Percentiles rank a stretch among this genome's conserved stretches.
Conservation (phyloP, 35 echinoderm and acorn worm genomes). For the Ophioderma brevispina region DNA sequence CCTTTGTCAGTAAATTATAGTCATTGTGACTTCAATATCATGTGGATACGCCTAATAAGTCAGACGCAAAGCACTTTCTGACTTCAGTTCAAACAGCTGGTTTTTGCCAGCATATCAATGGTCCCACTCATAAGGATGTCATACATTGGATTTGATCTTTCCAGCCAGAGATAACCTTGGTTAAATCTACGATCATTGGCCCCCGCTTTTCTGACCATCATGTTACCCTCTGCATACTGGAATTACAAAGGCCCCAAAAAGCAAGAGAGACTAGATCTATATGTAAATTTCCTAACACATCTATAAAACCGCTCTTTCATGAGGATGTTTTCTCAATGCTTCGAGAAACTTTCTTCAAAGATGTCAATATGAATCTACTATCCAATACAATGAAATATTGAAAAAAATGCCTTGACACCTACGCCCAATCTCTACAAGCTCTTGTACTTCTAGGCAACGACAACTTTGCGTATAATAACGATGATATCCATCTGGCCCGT, state of each 20-base stretch:
- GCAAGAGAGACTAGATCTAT: neutral
- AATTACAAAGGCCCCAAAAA: neutral
- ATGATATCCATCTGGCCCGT: conserved; percentile 8
- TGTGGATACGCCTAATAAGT: conserved; percentile 37
- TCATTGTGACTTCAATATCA: conserved; percentile 75
- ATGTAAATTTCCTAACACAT: conserved; percentile 6
- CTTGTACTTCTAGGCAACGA: neutral
- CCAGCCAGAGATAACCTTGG: neutral
- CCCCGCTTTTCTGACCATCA: neutral
- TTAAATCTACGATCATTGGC: neutral
- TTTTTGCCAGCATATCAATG: conserved; percentile 38
- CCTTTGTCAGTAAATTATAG: conserved; percentile 16
- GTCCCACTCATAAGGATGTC: conserved; percentile 41
- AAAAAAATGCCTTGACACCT: neutral
- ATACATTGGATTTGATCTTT: conserved; percentile 55
- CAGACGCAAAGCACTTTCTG: conserved; percentile 32
- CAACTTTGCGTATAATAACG: conserved; percentile 20
- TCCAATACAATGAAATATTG: neutral
- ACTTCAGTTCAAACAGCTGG: neutral
- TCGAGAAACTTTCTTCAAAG: neutral
- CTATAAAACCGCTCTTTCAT: neutral
- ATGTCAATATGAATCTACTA: neutral
- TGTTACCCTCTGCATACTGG: neutral
- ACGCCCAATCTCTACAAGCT: neutral
- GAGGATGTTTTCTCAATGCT: neutral